Evolutionary conservation across 2,888 invertebrate genomes (phyloP).

Genomic region (Saturnia japonica): DNA sequence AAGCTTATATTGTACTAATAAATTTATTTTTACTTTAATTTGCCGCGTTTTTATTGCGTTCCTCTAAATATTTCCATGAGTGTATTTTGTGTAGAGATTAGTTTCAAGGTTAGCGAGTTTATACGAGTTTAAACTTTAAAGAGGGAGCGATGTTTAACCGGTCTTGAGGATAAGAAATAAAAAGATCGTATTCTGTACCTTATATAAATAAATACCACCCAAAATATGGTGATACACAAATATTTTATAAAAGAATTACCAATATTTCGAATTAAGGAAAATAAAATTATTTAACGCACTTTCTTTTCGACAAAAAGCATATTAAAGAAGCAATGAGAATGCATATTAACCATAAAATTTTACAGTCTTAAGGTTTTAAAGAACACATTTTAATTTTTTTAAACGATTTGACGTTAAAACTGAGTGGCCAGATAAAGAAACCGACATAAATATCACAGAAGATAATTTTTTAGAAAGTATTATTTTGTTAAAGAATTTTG

Average conservation of each 20-base stretch:
- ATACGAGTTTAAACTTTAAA: background rate
- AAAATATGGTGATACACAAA: background rate
- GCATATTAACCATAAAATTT: background rate
- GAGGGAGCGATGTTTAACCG: background rate
- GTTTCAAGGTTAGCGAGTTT: background rate
- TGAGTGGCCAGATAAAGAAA: background rate
- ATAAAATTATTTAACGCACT: background rate
- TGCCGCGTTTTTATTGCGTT: too few species aligned
- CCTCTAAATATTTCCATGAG: too few species aligned
- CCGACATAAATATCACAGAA: background rate
- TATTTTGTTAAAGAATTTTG: too few species aligned
- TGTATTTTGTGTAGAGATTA: background rate
- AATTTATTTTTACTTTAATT: too few species aligned
- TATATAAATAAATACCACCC: background rate
- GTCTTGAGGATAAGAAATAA: background rate
- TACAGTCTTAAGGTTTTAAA: background rate
- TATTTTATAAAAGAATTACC: background rate
- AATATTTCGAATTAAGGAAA: background rate
- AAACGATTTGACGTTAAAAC: background rate
- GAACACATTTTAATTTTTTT: background rate
- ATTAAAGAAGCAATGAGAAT: background rate
- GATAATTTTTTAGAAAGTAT: background rate
- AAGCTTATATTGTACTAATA: too few species aligned
- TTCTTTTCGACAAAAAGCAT: background rate
- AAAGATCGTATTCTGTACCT: background rate